Base-by-base conservation (phyloP, 2,113 vertebrate species). In the Climacteris rufus region DNA sequence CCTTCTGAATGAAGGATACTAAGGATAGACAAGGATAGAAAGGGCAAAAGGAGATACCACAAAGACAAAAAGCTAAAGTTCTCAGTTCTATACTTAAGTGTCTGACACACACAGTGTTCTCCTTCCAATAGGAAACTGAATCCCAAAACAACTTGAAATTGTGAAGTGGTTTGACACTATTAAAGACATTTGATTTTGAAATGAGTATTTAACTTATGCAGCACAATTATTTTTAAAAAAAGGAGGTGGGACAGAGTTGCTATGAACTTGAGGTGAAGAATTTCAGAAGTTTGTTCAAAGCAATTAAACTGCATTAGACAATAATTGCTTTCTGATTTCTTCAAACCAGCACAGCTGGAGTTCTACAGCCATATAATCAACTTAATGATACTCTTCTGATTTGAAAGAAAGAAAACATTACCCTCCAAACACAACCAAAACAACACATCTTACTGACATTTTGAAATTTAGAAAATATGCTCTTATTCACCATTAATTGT, bases 341-440 rank as follows among this genome's bases (percentile, higher is more conserved):
- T 91, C 84, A 72, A 72, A 93, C 27, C 49, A 47, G 78, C 96
- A 86, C 93, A 70, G 89, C 0, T 91, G 84, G 93, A 87, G n/a
- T 54, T 94, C 84, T 93, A 70, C 50, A 90, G 89, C 84, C 82
- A 47, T 79, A 65, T 75, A 93, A 94, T 92, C 81, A 94, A 90
- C 70, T 91, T 94, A 95, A 97, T 69, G 79, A 91, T 37, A 85
- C 66, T 85, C 75, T 33, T 79, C 81, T 79, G 71, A 52, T 69
- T n/a, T 69, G 40, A 83, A 82, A 69, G 42, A 61, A 89, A 91
- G 77, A 78, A 92, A 92, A 83, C 63, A 77, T 75, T 71, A 66
- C 45, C 56, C 53, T 91, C 54, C 53, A 69, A 94, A 57, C 64
- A 71, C 44, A 42, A 93, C 16, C 44, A 79, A 84, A 89, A n/a